Conservation (phyloP, 2,113 vertebrate genomes). For the Calyptomena viridis region DNA sequence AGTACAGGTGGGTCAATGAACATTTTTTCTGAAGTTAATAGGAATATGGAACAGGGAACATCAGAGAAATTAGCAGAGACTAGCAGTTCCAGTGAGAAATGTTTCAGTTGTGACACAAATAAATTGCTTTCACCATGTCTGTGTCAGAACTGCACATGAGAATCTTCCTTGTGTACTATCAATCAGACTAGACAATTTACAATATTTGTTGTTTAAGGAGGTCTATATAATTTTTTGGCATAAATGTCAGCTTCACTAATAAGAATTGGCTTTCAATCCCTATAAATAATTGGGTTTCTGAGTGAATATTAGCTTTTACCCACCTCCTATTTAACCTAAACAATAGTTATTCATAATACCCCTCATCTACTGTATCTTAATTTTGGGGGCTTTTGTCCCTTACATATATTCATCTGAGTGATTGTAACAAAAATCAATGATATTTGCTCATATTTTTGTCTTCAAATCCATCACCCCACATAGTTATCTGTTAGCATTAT, state of each 20-base stretch:
- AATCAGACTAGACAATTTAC: neutral
- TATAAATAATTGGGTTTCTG: neutral
- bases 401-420: neutral
- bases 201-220: neutral
- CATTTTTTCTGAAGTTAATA: neutral
- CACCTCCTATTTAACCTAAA: neutral
- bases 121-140: neutral
- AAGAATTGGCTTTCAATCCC: neutral
- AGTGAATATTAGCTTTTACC: neutral
- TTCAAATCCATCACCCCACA: neutral
- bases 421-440: neutral
- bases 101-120: neutral
- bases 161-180: neutral
- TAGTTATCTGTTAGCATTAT: neutral
- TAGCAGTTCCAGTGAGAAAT: neutral
- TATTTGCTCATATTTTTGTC: neutral
- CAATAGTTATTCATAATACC: neutral
- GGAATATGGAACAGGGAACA: neutral
- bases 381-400: neutral
- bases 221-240: neutral
- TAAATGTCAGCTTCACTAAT: neutral
- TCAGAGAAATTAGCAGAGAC: neutral
- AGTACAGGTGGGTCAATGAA: neutral
- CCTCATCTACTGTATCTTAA: neutral
- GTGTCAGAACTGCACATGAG: neutral